Evolutionary conservation across 2,113 vertebrate genomes (phyloP).

Genomic region (Neolamprologus devosi): DNA sequence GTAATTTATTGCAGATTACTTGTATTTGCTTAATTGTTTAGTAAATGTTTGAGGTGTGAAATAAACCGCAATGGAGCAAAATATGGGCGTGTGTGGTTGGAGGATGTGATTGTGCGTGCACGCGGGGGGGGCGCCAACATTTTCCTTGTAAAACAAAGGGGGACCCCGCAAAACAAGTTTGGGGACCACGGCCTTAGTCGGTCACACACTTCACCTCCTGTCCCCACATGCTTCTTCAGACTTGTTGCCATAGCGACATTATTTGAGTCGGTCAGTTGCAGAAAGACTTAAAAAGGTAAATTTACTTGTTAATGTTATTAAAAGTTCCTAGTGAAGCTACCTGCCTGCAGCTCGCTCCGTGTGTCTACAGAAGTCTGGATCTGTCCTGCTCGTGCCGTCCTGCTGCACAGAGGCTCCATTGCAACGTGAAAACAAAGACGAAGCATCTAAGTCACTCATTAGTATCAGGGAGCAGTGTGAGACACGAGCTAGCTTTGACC

Average conservation of each 20-base stretch:
- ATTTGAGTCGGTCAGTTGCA: background rate
- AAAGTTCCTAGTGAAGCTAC: background rate
- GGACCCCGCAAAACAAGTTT: rapidly evolving
- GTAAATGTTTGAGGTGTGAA: background rate
- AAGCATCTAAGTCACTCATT: slow-evolving; percentile 36
- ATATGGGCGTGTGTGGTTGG: rapidly evolving
- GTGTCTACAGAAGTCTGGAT: background rate
- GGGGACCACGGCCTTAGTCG: background rate
- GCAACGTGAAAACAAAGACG: slow-evolving; percentile 4
- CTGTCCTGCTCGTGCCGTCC: background rate
- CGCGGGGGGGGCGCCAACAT: rapidly evolving
- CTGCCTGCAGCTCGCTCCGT: background rate
- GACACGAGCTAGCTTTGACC: slow-evolving; percentile 36
- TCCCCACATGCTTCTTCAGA: slow-evolving; percentile 10
- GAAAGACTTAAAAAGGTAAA: background rate
- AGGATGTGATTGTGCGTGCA: rapidly evolving
- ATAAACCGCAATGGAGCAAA: rapidly evolving
- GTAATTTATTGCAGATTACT: rapidly evolving
- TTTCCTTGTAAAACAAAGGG: background rate
- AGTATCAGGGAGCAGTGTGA: slow-evolving; percentile 28
- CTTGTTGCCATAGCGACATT: background rate
- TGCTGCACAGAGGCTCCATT: background rate
- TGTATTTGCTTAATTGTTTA: background rate
- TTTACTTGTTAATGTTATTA: background rate
- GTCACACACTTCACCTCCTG: slow-evolving; percentile 12